Base-by-base conservation (phyloP, 2,113 vertebrate genomes). In the Telmatochromis sp. region DNA sequence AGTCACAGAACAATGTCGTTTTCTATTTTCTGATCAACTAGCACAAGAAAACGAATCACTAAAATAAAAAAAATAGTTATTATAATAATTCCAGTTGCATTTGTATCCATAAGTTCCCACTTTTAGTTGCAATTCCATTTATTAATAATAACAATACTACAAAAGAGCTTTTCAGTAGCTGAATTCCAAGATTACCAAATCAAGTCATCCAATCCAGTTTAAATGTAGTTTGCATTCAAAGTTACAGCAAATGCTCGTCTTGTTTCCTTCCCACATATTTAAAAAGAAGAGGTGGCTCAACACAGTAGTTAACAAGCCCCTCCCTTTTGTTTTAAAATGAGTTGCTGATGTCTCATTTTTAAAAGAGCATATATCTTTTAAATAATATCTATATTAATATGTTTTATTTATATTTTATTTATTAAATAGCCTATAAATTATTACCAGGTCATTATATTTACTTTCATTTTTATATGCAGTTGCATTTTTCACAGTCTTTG, bases 1-100 rank as follows among this genome's bases (percentile, higher is more conserved):
- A 87, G 42, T 80, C 85, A 35, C n/a, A 58, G 17, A 79, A 11
- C 23, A 15, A 9, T 9, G 45, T 45, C 1, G 81, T 28, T 82
- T 84, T 84, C 33, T 47, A 26, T 28, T 54, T 31, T 33, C 42
- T 50, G 31, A 84, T 88, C 28, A 35, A 53, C 28, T 82, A 42
- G n/a, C n/a, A 65, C 26, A 51, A 55, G 28, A 37, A 6, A 33
- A 28, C 35, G 5, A 57, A 54, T 31, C 1, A 17, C 11, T 12
- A 54, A n/a, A 73, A 26, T 5, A 23, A 19, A 63, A 54, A 55
- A 57, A 55, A 57, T 2, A 2, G 54, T 57, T 57, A 14, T 57
- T 1, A 57, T 26, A 0, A 57, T 57, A 57, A 5, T 33, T 50
- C 9, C 26, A n/a, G 1, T 2, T 50, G 23, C 42, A 50, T 78